phyloP scores from a whole-genome alignment of 1,140 invertebrate genomes.

The Littorina saxatilis region DNA sequence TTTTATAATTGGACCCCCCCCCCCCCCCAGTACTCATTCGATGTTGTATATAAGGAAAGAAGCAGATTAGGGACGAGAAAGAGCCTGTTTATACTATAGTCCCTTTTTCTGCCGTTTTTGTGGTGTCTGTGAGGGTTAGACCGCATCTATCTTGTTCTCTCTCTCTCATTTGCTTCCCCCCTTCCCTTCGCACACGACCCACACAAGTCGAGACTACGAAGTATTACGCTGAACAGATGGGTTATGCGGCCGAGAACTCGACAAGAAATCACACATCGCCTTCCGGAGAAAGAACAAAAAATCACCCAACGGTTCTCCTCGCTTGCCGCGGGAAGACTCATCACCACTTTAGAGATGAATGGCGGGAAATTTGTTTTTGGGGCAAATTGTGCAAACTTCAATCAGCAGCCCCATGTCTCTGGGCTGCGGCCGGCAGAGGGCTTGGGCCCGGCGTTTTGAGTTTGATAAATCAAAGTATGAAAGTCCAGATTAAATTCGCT shows the following conservation, averaged over 20 bases:
- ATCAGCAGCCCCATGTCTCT: slow-evolving; percentile 21
- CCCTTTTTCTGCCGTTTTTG: too few relatives aligned
- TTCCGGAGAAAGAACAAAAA: not conserved
- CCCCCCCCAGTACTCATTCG: too few relatives aligned
- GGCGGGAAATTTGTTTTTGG: slow-evolving; percentile 26
- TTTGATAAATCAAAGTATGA: slow-evolving; percentile 45
- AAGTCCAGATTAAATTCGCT: slow-evolving; percentile 45
- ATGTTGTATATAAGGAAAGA: too few relatives aligned
- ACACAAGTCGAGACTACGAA: too few relatives aligned
- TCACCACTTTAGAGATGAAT: slow-evolving; percentile 35
- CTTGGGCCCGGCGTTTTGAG: not conserved
- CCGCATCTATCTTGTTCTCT: not conserved
- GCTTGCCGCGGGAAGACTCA: not conserved
- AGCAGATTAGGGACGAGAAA: too few relatives aligned
- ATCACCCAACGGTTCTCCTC: not conserved
- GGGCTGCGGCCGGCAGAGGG: slow-evolving; percentile 3
- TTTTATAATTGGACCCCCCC: too few relatives aligned
- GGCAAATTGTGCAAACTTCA: slow-evolving; percentile 35
- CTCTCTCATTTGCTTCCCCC: not conserved
- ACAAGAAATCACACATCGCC: not conserved
- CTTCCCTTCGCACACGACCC: too few relatives aligned
- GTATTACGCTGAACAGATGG: slow-evolving; percentile 26
- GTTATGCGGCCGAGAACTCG: not conserved
- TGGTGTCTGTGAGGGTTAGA: too few relatives aligned
- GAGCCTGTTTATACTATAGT: too few relatives aligned